Base-by-base conservation (phyloP, 2,888 invertebrate species). In the Megalurothrips usitatus region DNA sequence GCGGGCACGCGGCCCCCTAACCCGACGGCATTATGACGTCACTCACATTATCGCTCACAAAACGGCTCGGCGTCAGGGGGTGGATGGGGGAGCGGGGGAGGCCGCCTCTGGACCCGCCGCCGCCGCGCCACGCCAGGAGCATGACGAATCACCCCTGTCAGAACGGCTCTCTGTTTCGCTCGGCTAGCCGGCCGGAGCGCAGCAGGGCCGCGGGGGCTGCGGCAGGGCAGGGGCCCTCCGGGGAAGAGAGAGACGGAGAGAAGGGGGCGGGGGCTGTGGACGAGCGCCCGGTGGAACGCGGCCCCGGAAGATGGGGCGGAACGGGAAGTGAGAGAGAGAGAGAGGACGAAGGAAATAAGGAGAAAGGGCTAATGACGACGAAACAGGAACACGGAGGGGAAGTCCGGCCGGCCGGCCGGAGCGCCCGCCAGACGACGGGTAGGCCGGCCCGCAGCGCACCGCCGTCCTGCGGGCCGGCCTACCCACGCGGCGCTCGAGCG, bases 321-420 rank as follows among this genome's bases (percentile, higher is more conserved):
- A 28, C 17, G 17, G 49, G 52, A 52, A 6, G 26, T 48, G 48
- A 79, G 79, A 47, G 48, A 49, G 47, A 79, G 79, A 47, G 49
- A 23, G 14, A 80, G 1, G 14, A 11, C 8, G 11, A 23, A n/a
- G 48, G 48, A 78, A 14, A 47, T 26, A 34, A 34, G 34, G 78
- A 48, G 6, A 34, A 4, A 28, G 43, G 1, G 28, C 23, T 43
- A 47, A 26, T 43, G 43, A 28, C 19, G 43, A 23, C 26, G 34
- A 34, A 78, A 81, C 43, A 79, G 47, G 47, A 47, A 79, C 14
- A 28, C 10, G 47, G 28, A 79, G 79, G 28, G 79, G n/a, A 47
- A 47, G 47, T 43, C 34, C 34, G 6, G 34, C 6, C 34, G 34
- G 34, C 34, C 34, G 2, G 34, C 34, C 6, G n/a, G 34, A 43